A percentile compares a stretch with the other conserved stretches of the same genome.
Evolutionary conservation across 37 sponge, comb jelly and placozoan genomes (phyloP).

Genomic region (Hormiphora californensis): DNA sequence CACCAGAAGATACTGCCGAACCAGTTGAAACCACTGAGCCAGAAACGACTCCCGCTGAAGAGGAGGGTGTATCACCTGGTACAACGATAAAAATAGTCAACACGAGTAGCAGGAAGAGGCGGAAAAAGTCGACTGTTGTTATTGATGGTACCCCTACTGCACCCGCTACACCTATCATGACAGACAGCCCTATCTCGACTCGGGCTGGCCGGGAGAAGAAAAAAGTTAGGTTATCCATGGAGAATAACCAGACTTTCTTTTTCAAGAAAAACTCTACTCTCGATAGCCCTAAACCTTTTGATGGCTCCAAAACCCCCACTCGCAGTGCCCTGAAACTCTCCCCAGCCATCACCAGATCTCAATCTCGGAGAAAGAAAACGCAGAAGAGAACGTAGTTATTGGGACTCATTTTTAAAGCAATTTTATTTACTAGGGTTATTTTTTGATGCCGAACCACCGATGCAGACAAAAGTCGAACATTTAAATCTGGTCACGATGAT

Average conservation of each 20-base stretch:
- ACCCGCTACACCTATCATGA: neutral
- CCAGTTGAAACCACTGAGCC: neutral
- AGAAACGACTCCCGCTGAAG: neutral
- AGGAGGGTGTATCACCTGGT: neutral
- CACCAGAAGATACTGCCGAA: neutral
- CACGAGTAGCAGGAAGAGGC: neutral
- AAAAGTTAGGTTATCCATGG: constrained; percentile 35
- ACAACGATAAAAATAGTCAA: neutral
- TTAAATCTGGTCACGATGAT: too few relatives aligned
- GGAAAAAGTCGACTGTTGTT: neutral
- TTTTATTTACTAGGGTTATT: too few relatives aligned
- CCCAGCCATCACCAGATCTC: constrained; percentile 23
- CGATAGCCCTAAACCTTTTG: constrained; percentile 29
- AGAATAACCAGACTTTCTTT: constrained; percentile 44
- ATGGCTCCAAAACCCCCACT: constrained; percentile 3
- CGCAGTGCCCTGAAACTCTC: constrained; percentile 8
- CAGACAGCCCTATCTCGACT: neutral
- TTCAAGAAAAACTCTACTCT: constrained; percentile 44
- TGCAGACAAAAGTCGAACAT: too few relatives aligned
- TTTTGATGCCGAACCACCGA: too few relatives aligned
- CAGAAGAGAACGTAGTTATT: too few relatives aligned
- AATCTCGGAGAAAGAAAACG: neutral
- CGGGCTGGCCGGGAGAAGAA: too few relatives aligned
- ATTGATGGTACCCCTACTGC: neutral
- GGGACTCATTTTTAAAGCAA: too few relatives aligned